Base-by-base conservation (phyloP, 2,113 vertebrate species). In the Carassius carassius region DNA sequence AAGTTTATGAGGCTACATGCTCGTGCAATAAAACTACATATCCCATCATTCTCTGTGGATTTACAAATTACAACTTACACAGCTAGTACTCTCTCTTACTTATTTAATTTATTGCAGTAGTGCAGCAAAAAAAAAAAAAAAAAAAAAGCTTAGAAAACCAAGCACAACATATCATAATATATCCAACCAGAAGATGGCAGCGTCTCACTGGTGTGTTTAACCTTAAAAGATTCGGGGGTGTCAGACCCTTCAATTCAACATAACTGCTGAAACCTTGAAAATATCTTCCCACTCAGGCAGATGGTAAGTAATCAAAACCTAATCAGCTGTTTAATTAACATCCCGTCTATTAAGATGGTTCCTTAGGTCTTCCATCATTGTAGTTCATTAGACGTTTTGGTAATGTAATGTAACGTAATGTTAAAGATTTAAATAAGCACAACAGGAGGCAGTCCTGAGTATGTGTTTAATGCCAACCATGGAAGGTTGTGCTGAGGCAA, bases 101-200 rank as follows among this genome's bases (percentile, higher is more conserved):
- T 54, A 4, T 54, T 54, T 54, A 54, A 6, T 54, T 19, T 54
- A 3, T 54, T 54, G 16, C 0, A 54, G 5, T 54, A 54, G 51
- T 6, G 13, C 49, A 29, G 29, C 1, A 51, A 51, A 51, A 44
- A 37, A 37, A 37, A 4, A 37, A 37, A 37, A 4, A n/a, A n/a
- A n/a, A n/a, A n/a, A n/a, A 49, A 49, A n/a, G n/a, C n/a, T 29
- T 29, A 29, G 1, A 29, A 29, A 29, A 29, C 29, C 29, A 29
- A 29, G 29, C 7, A 17, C 29, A n/a, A n/a, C n/a, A n/a, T n/a
- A n/a, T n/a, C n/a, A n/a, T n/a, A n/a, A n/a, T 56, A 56, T 56
- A 74, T 13, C 9, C 32, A 11, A 62, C 77, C 84, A 85, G 70
- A 56, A 81, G 84, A 72, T 76, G 87, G 77, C 82, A 86, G 81